Conservation (phyloP, 30 jellyfish, hydroid and myxozoan genomes). For the Cassiopea xamachana region DNA sequence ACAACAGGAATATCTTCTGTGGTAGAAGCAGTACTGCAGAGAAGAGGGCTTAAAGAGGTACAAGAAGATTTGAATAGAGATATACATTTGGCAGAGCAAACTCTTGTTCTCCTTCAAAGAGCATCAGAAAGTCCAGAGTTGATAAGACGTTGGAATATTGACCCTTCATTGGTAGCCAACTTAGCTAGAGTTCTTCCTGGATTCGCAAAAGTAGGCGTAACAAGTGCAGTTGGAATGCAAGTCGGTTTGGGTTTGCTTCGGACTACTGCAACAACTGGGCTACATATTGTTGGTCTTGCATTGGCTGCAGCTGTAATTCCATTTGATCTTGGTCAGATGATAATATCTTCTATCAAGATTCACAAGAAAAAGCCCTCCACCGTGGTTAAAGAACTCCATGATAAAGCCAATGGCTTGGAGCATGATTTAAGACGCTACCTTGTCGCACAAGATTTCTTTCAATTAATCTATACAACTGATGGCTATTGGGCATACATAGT, state of each 20-base stretch:
- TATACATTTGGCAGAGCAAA: background rate
- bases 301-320: background rate
- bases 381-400: background rate
- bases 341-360: background rate
- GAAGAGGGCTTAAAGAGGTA: background rate
- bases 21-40: background rate
- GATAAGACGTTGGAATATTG: background rate
- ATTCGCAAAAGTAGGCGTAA: background rate
- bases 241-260: background rate
- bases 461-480: too few species aligned
- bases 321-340: background rate
- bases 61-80: background rate
- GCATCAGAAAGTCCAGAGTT: background rate
- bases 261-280: background rate
- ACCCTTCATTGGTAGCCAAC: background rate
- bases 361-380: background rate
- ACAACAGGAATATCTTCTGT: background rate
- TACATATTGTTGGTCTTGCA: background rate
- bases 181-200: background rate
- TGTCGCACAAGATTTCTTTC: too few species aligned
- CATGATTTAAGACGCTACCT: background rate
- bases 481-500: too few species aligned
- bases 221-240: background rate
- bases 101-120: background rate
- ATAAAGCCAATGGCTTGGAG: background rate